Percentiles rank a stretch among this genome's conserved stretches.
These are phyloP conservation scores for Hyla sarda DNA, from an alignment of 2,113 vertebrate species.

Conservation along the genomic window DNA sequence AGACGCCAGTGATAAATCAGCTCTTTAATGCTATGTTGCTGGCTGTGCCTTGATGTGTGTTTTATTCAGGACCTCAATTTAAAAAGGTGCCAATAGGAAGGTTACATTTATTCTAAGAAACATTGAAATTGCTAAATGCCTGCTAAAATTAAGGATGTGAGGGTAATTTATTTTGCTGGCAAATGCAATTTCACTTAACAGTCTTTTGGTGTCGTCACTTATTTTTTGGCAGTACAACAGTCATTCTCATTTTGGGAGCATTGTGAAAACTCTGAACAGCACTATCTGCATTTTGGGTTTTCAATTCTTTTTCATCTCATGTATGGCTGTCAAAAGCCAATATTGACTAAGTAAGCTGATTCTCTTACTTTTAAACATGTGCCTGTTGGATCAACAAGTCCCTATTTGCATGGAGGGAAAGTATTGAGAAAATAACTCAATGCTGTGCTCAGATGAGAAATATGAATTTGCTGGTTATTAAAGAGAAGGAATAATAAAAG, in stretches of 20 bases:
- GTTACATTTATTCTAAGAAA: slow-evolving; percentile 55
- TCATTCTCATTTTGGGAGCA: background rate
- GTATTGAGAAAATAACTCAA: background rate
- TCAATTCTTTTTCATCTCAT: background rate
- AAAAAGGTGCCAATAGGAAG: slow-evolving; percentile 43
- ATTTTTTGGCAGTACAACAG: slow-evolving; percentile 7
- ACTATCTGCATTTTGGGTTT: background rate
- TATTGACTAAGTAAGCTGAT: background rate
- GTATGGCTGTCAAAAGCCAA: background rate
- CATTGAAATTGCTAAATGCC: slow-evolving; percentile 30
- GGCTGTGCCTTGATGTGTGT: slow-evolving; percentile 43
- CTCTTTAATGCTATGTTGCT: slow-evolving; percentile 45
- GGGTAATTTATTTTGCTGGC: slow-evolving; percentile 41
- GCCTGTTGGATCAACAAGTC: background rate
- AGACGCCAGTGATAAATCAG: slow-evolving; percentile 50
- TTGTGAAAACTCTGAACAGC: background rate
- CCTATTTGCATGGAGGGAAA: background rate
- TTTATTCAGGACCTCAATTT: slow-evolving; percentile 49
- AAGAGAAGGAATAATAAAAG: too few relatives aligned
- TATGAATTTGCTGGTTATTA: background rate
- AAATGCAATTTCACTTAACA: background rate
- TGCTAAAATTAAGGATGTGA: slow-evolving; percentile 32
- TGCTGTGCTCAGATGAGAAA: background rate
- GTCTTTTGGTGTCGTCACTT: slow-evolving; percentile 4
- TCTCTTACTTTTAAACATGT: background rate